Conservation (phyloP, 2,797 vertebrate genomes). For the Mycteria americana region DNA sequence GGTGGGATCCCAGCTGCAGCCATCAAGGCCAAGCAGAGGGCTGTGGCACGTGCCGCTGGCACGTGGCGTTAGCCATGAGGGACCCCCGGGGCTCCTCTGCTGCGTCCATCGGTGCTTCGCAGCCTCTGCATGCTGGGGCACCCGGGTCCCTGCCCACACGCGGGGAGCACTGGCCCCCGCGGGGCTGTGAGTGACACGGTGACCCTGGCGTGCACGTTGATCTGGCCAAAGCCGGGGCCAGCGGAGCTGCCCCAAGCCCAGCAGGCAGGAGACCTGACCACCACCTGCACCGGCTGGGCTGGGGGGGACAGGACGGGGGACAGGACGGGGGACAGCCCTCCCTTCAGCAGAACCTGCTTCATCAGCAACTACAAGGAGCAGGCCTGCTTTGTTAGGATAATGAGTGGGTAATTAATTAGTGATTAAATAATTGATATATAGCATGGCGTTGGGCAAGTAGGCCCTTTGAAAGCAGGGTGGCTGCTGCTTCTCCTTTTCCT, state of each 20-base stretch:
- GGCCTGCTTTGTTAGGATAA: not conserved
- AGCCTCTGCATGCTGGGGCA: not conserved
- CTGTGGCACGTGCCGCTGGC: fast-evolving
- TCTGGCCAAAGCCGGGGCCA: not conserved
- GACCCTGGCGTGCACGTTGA: not conserved
- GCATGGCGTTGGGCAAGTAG: fast-evolving
- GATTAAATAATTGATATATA: not conserved
- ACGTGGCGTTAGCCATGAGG: fast-evolving
- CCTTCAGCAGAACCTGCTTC: not conserved
- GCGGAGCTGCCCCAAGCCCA: not conserved
- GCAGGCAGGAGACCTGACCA: not conserved
- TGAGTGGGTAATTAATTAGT: not conserved
- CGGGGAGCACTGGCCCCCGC: not conserved
- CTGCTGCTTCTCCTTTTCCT: not conserved
- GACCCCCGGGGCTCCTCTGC: not conserved
- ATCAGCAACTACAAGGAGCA: not conserved
- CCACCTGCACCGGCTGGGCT: not conserved
- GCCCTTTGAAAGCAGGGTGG: not conserved
- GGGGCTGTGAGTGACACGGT: not conserved
- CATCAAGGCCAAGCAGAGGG: fast-evolving
- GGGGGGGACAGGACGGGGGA: fast-evolving
- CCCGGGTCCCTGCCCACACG: fast-evolving
- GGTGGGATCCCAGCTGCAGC: not conserved
- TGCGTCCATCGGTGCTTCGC: not conserved
- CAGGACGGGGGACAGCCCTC: not conserved